phyloP scores from a whole-genome alignment of 2,888 invertebrate species.

The Merodon equestris region DNA sequence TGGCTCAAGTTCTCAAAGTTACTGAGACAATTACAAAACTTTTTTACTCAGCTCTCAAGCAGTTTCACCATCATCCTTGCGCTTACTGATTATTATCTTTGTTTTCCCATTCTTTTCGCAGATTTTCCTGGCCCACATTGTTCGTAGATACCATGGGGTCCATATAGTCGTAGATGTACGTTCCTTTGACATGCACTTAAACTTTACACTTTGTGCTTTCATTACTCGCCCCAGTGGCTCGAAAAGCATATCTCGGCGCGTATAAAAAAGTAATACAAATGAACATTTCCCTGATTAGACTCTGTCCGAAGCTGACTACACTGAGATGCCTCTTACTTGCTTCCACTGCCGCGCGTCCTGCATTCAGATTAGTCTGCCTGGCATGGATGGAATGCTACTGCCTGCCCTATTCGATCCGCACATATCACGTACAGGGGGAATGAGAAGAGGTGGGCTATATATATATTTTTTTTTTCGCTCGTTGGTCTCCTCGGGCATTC shows the following conservation, averaged over 20 bases:
- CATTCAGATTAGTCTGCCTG: too few species aligned
- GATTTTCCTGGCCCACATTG: constrained; percentile 30
- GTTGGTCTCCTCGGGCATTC: constrained; percentile 12
- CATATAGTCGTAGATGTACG: constrained; percentile 18
- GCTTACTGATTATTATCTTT: constrained; percentile 3
- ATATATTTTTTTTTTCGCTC: too few species aligned
- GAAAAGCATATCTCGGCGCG: constrained; percentile 6
- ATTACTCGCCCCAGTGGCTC: constrained; percentile 40
- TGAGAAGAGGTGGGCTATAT: neutral
- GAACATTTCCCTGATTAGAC: constrained; percentile 40
- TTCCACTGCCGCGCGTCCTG: too few species aligned
- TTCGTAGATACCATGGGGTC: neutral
- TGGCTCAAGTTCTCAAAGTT: neutral
- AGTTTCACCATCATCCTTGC: constrained; percentile 9
- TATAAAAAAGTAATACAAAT: constrained; percentile 20
- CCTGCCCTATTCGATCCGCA: neutral
- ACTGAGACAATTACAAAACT: constrained; percentile 16
- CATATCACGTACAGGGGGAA: neutral
- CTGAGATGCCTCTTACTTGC: too few species aligned
- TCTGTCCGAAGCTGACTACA: neutral
- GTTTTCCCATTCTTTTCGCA: neutral
- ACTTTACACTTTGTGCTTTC: constrained; percentile 52
- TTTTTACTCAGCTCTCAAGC: constrained; percentile 3
- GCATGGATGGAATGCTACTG: too few species aligned
- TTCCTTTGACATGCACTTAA: constrained; percentile 60